Conservation (phyloP, 2,888 invertebrate species). For the Yponomeuta evonymella region DNA sequence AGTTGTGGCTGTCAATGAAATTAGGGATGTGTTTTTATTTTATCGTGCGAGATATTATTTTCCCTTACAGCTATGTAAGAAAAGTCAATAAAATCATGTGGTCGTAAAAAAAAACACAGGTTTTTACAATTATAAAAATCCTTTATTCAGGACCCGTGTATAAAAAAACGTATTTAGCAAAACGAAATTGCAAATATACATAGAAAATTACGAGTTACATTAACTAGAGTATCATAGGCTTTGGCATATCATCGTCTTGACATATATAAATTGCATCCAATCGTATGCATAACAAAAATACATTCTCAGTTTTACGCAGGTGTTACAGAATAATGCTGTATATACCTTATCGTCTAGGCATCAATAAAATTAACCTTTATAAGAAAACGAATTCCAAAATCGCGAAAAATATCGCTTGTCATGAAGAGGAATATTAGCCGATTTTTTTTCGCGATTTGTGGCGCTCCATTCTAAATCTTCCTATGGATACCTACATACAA, state of each 20-base stretch:
- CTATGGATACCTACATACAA: too few relatives aligned
- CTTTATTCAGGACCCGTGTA: conserved; percentile 24
- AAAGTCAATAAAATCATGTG: not conserved
- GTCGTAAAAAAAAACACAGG: not conserved
- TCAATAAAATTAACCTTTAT: too few relatives aligned
- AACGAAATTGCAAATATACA: conserved; percentile 23
- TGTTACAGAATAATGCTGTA: too few relatives aligned
- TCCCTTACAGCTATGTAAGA: not conserved
- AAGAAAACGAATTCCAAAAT: too few relatives aligned
- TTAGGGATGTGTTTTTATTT: not conserved
- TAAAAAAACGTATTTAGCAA: conserved; percentile 30
- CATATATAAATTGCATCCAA: not conserved
- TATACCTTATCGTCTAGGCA: too few relatives aligned
- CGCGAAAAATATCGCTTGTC: too few relatives aligned
- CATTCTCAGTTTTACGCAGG: too few relatives aligned
- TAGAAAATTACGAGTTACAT: conserved; percentile 3
- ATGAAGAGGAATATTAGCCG: too few relatives aligned
- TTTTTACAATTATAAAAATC: not conserved
- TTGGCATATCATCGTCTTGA: conserved; percentile 34
- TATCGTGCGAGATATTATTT: not conserved
- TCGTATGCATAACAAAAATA: not conserved
- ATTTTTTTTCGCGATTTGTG: too few relatives aligned
- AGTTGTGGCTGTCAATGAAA: too few relatives aligned
- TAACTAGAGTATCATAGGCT: conserved; percentile 42
- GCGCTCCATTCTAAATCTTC: too few relatives aligned